A percentile compares a stretch with the other conserved stretches of the same genome.
These are phyloP conservation scores for Penaeus indicus DNA, from an alignment of 1,140 invertebrate species.

Conservation along the genomic window DNA sequence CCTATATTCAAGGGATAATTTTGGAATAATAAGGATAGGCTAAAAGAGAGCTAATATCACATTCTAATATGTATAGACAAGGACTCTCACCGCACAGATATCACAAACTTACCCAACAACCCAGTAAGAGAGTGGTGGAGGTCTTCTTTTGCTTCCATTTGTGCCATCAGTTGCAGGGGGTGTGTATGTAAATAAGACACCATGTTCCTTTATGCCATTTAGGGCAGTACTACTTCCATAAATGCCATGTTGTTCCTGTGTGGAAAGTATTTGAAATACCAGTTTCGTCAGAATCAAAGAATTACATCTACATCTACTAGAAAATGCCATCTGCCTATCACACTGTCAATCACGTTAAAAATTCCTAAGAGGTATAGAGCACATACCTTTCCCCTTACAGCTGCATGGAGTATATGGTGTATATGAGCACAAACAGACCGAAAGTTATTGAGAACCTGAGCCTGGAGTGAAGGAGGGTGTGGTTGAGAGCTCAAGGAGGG, in stretches of 20 bases:
- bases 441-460: slow-evolving; percentile 69
- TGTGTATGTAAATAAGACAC: slow-evolving; percentile 69
- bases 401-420: slow-evolving; percentile 68
- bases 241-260: slow-evolving; percentile 38
- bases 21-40: no score
- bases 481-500: background rate
- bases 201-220: slow-evolving; percentile 68
- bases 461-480: slow-evolving; percentile 46
- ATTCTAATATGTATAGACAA: background rate
- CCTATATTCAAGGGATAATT: no score
- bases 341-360: background rate
- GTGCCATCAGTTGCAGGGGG: slow-evolving; percentile 47
- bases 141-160: slow-evolving; percentile 66
- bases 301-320: background rate
- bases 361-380: background rate
- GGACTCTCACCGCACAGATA: slow-evolving; percentile 18
- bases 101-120: slow-evolving; percentile 69
- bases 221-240: slow-evolving; percentile 66
- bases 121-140: slow-evolving; percentile 69
- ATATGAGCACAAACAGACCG: slow-evolving; percentile 69
- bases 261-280: background rate
- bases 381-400: slow-evolving; percentile 68
- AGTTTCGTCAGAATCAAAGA: background rate
- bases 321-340: no score
- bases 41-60: background rate